Evolutionary conservation across 1,140 invertebrate species (phyloP).

Genomic region (Matsumurasca onukii): DNA sequence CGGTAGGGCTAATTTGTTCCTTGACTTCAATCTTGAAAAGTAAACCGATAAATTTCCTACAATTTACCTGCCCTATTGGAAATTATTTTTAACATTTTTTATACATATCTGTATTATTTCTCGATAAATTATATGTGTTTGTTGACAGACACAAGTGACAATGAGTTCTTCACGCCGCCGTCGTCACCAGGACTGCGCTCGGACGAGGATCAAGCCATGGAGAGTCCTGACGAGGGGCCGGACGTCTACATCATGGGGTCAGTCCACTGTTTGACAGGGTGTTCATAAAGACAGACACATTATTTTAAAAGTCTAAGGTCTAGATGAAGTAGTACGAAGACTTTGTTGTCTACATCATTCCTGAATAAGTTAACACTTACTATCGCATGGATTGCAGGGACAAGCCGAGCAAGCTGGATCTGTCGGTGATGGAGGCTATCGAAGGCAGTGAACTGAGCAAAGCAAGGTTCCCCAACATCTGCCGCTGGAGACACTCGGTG

Average conservation of each 20-base stretch:
- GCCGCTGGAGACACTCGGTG: constrained; percentile 64
- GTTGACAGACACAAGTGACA: constrained; percentile 43
- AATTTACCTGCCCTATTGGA: too few species aligned
- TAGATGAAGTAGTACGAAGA: too few species aligned
- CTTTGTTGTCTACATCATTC: too few species aligned
- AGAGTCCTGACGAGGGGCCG: constrained; percentile 52
- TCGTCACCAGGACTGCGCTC: background rate
- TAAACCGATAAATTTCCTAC: too few species aligned
- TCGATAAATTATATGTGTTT: too few species aligned
- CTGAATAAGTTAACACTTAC: constrained; percentile 1
- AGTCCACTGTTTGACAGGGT: constrained; percentile 12
- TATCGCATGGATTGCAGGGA: constrained; percentile 28
- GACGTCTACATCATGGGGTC: constrained; percentile 56
- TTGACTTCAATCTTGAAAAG: too few species aligned
- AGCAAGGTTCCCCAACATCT: constrained; percentile 63
- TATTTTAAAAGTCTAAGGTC: too few species aligned
- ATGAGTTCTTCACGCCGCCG: constrained; percentile 41
- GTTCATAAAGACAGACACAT: background rate
- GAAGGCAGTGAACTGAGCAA: constrained; percentile 51
- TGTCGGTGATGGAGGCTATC: constrained; percentile 67
- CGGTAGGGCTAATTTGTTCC: too few species aligned
- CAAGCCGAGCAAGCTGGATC: constrained; percentile 64
- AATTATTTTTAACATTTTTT: too few species aligned
- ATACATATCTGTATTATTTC: too few species aligned
- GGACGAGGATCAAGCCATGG: constrained; percentile 38